These are phyloP conservation scores for Octomys mimax DNA, from an alignment of 2,797 vertebrate genomes.

Conservation along the genomic window DNA sequence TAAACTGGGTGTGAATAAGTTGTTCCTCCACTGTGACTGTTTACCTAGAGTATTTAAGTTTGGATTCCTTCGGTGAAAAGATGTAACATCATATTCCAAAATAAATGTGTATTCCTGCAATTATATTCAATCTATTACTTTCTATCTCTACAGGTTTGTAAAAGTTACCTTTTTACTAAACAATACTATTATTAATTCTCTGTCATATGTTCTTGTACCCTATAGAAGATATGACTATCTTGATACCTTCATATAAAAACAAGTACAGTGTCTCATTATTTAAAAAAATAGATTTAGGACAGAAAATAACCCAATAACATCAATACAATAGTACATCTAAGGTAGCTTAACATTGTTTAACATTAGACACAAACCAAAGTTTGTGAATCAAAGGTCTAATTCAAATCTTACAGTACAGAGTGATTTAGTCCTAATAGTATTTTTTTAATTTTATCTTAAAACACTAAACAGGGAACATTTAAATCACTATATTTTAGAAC, in stretches of 20 bases:
- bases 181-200: background rate
- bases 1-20: conserved; percentile 49
- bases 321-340: background rate
- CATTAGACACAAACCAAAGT: background rate
- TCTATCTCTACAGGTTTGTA: background rate
- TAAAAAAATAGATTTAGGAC: background rate
- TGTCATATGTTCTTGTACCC: background rate
- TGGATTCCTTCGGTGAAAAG: background rate
- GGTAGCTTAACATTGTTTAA: background rate
- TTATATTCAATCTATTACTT: background rate
- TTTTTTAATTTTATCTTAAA: conserved; percentile 63
- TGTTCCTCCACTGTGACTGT: conserved; percentile 12
- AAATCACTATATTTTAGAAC: conserved; percentile 52
- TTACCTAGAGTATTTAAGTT: conserved; percentile 52
- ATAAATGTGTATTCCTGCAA: background rate
- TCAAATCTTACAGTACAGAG: background rate
- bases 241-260: background rate
- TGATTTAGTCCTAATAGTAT: background rate
- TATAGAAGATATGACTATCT: background rate
- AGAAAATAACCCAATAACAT: background rate
- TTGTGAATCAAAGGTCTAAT: background rate
- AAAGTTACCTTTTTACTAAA: background rate
- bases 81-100: background rate
- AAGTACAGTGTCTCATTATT: background rate
- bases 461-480: conserved; percentile 43